Evolutionary conservation across 2,113 vertebrate genomes (phyloP).

Genomic region (Hippocampus comes): DNA sequence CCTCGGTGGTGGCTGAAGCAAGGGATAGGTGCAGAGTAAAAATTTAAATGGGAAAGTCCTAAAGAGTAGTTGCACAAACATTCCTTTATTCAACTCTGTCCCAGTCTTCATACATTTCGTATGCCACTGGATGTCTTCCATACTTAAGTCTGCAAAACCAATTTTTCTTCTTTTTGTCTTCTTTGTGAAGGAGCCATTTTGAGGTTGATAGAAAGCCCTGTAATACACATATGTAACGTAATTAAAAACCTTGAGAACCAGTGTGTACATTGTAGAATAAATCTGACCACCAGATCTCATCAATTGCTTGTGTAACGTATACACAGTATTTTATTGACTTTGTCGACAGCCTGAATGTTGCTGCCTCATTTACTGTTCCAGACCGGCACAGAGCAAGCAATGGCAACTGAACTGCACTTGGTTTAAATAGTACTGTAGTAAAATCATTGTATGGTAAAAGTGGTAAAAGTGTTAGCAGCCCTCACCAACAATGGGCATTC

Average conservation of each 20-base stretch:
- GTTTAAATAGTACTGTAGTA: conserved; percentile 16
- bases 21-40: too few relatives aligned
- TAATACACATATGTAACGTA: neutral
- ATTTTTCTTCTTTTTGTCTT: too few relatives aligned
- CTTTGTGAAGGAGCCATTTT: too few relatives aligned
- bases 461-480: conserved; percentile 35
- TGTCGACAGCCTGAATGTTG: neutral
- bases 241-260: neutral
- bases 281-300: too few relatives aligned
- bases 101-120: too few relatives aligned
- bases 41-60: too few relatives aligned
- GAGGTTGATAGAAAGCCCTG: neutral
- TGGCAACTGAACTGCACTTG: conserved; percentile 7
- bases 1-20: too few relatives aligned
- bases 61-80: too few relatives aligned
- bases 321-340: neutral
- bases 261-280: neutral
- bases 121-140: too few relatives aligned
- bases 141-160: too few relatives aligned
- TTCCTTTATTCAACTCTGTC: too few relatives aligned
- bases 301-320: neutral
- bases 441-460: conserved; percentile 21
- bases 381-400: conserved; percentile 21
- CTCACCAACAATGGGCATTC: conserved; percentile 10
- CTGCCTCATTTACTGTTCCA: conserved; percentile 45